Evolutionary conservation across 2,797 vertebrate genomes (phyloP), one percentile per base, ranked within the genome.

Genomic region (Dendrocincla tyrannina): DNA sequence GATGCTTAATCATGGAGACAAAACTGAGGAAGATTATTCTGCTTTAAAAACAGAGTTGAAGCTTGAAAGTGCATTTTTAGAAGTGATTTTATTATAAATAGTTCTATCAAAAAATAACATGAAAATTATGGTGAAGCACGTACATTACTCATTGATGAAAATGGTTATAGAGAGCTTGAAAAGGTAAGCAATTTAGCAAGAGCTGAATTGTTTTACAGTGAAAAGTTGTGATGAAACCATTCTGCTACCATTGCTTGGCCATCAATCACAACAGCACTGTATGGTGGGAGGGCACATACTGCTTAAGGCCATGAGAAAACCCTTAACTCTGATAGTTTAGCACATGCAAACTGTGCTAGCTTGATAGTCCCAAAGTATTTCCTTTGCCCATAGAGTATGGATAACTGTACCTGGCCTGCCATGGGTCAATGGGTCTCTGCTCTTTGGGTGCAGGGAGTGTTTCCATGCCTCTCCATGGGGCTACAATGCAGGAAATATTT

Each of bases 11-110:
- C 98, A 98, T 19, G 5, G 79, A 97, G 97, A 98, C 95, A 85
- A 92, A 97, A 96, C 88, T 7, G 53, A 50, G 28, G 82, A 93
- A 97, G 97, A 98, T 97, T 94, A 95, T 89, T 96, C 93, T 93
- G 91, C 91, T 89, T 98, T 92, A 97, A 98, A 98, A 97, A 98
- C 95, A 97, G 62, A 92, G 70, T 85, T 89, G 81, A 25, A 78
- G 97, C 96, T 97, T 97, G 94, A 94, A 98, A 97, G 97, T 97
- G 85, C 96, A 96, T 98, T 98, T 97, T 97, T 96, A 97, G 96
- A 91, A 95, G 83, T 89, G 73, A 95, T 97, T 97, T 97, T 97
- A 97, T 98, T 98, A 97, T 77, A 92, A 97, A 97, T 95, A 88
- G 39, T 93, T 89, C 95, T 95, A 83, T 94, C 88, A 81, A 96